Percentiles rank a stretch among this genome's conserved stretches.
phyloP scores from a whole-genome alignment of 2,888 invertebrate genomes.

The Chloroclystis v-ata region DNA sequence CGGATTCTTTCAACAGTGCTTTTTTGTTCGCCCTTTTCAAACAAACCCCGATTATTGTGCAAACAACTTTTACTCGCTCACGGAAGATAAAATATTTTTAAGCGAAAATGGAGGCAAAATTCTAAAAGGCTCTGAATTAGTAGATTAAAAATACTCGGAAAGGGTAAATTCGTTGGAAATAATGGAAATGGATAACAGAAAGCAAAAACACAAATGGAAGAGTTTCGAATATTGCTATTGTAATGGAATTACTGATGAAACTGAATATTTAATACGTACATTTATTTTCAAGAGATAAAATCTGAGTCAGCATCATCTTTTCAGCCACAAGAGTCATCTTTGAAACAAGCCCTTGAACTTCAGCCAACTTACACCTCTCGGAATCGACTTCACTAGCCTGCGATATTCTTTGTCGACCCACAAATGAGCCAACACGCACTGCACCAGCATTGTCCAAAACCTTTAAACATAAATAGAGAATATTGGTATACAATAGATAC shows the following conservation, averaged over 20 bases:
- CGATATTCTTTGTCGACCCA: too few species aligned
- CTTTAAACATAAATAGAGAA: too few species aligned
- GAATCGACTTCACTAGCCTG: too few species aligned
- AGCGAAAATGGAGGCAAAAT: slow-evolving; percentile 7
- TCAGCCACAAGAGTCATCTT: too few species aligned
- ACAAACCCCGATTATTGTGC: slow-evolving; percentile 18
- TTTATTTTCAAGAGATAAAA: too few species aligned
- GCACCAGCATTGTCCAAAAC: too few species aligned
- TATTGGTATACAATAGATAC: too few species aligned
- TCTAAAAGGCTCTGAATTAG: slow-evolving; percentile 10
- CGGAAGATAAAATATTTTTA: slow-evolving; percentile 13
- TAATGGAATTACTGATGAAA: neutral
- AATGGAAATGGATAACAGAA: neutral
- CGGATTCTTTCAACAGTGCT: slow-evolving; percentile 18
- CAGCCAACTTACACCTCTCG: too few species aligned
- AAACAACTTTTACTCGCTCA: slow-evolving; percentile 14
- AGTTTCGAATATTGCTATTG: neutral
- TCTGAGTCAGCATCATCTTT: too few species aligned
- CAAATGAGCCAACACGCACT: too few species aligned
- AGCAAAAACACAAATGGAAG: neutral
- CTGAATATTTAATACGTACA: neutral
- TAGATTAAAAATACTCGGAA: neutral
- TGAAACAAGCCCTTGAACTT: too few species aligned
- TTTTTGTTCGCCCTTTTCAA: slow-evolving; percentile 24
- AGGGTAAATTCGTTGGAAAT: neutral